Base-by-base conservation (phyloP, 2,888 invertebrate genomes). In the Stenodema calcarata region DNA sequence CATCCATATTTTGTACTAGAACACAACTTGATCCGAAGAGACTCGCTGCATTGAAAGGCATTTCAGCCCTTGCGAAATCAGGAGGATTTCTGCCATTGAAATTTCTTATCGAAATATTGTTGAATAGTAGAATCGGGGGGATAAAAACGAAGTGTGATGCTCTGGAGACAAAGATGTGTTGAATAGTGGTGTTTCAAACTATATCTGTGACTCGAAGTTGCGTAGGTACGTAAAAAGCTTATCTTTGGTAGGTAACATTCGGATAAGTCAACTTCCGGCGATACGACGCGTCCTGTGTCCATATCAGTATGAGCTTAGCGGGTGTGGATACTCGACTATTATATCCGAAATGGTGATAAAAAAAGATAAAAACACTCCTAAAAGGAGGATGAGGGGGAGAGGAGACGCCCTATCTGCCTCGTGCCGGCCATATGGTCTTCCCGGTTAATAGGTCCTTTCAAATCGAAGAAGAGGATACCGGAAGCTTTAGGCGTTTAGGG, bases 391-490 rank as follows among this genome's bases (percentile, higher is more conserved):
- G 7, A 1, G 4, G 0, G 62, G 35, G 35, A 7, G 35, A 35
- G 23, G 7, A 1, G 4, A 4, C 18, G 0, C 62, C 27, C 23
- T 62, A 62, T 62, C 62, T 62, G 62, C 62, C 62, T 62, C 62
- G 62, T 62, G 62, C 62, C 62, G 62, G 62, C 62, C 62, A 62
- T 62, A 62, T 62, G 62, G 62, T 62, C 62, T 62, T 62, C 62
- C 62, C 12, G 62, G 62, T 23, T 62, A 62, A 62, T 62, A 62
- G 62, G 62, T 62, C 54, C 18, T 14, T 62, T 23, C 62, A 62
- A 62, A 62, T 62, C 62, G 18, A 62, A 62, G 18, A 62, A 62
- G 23, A 23, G 62, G 62, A 62, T 23, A 62, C 62, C 62, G 62
- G 18, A 54, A 3, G 18, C 54, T 2, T n/a, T n/a, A n/a, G 18